Evolutionary conservation across 2,113 vertebrate genomes (phyloP), one percentile per base, ranked within the genome.

Genomic region (Nicator chloris): DNA sequence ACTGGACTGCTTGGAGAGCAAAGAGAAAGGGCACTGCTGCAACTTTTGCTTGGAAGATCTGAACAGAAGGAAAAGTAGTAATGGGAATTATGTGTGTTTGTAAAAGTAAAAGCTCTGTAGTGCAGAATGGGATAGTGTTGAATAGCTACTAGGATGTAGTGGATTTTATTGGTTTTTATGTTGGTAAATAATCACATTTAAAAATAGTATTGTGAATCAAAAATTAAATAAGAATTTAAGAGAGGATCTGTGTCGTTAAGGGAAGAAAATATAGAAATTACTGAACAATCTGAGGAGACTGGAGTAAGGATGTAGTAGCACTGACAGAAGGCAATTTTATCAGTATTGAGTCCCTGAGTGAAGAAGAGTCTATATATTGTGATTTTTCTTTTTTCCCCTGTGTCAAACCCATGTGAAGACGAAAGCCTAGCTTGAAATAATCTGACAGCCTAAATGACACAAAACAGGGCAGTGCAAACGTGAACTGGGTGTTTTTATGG

Each of bases 401-500:
- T 45, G 30, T 77, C 42, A 86, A 83, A 21, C 18, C 42, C 30
- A 39, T 2, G 3, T 44, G 65, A 79, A 87, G 93, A 84, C 3
- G 3, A 84, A 86, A 96, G 60, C 51, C n/a, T 37, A 59, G 21
- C 30, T 50, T 86, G 72, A 73, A 89, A 75, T 81, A 63, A 91
- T 78, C 64, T 70, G 86, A 33, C 59, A 83, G 31, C 37, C 26
- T 22, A 69, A 93, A 83, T 81, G 64, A 17, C 81, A 75, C n/a
- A 40, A 60, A 88, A 28, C 31, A 75, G 24, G 39, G 27, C 35
- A 82, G 15, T 40, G 76, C 40, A 70, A 88, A 63, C 54, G 42
- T 70, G 86, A 80, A 86, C 76, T 31, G 50, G 70, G 54, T 59
- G 54, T 9, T 89, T 90, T 89, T 42, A 30, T 70, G 31, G 47